Evolutionary conservation across 2,888 invertebrate species (phyloP), one percentile per base, ranked within the genome.

Genomic region (Yponomeuta evonymella): DNA sequence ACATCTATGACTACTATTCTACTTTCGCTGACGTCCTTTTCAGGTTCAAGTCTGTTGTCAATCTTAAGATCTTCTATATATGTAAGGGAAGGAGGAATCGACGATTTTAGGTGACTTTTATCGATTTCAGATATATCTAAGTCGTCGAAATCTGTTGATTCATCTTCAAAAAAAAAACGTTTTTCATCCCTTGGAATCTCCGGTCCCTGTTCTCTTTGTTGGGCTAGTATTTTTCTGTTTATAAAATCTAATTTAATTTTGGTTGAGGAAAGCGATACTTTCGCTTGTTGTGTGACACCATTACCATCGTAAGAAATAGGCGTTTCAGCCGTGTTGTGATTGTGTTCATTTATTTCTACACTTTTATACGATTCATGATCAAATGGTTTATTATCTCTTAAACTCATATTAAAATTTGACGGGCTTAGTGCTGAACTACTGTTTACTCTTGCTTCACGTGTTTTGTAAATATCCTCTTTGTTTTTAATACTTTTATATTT

Each of bases 1-100:
- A 90, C 74, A 70, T 87, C 79, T 23, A 87, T 43, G 71, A 70
- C 64, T 43, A 71, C 66, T 71, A 58, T 70, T 66, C 69, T 68
- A 65, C 72, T 72, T 73, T 70, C 33, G 12, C 29, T 65, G 12
- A 11, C 12, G 15, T 15, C 15, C 3, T 58, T 15, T 12, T 58
- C 51, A 58, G 15, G 15, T 58, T 58, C 15, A 15, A 12, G 15
- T 12, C 12, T 58, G 6, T 15, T 10, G 10, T 51, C 51, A 51
- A 12, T 12, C 51, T 12, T 51, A 51, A 51, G 6, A 12, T 10
- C 12, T 12, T 15, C 12, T 0, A 58, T 15, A 15, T 3, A 58
- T 15, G 15, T 15, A 58, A 58, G 15, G 12, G 51, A 5, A 58
- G 12, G 12, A 15, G 12, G 15, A 12, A 15, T 15, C 15, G 15